phyloP scores from a whole-genome alignment of 2,797 vertebrate species.

The Falco peregrinus region DNA sequence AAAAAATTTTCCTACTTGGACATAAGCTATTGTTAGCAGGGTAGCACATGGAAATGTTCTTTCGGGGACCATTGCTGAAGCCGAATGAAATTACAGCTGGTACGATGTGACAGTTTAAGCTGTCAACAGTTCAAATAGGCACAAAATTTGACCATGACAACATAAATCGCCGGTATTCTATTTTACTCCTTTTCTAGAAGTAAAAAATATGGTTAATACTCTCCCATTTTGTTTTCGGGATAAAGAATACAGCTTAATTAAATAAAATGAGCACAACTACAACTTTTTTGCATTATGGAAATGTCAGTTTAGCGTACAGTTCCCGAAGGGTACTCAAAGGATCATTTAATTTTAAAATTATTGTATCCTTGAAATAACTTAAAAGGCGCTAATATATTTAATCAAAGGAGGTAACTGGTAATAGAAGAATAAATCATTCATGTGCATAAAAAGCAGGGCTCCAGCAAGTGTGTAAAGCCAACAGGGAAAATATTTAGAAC shows the following conservation, averaged over 20 bases:
- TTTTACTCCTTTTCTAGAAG: neutral
- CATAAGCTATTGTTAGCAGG: neutral
- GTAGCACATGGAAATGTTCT: neutral
- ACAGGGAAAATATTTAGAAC: neutral
- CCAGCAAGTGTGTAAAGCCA: neutral
- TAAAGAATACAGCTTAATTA: constrained; percentile 44
- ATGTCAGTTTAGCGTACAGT: constrained; percentile 23
- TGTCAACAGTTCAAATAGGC: neutral
- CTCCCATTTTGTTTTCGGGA: neutral
- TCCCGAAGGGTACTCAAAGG: constrained; percentile 26
- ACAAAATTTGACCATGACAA: neutral
- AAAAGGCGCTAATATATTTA: constrained; percentile 35
- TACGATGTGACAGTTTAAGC: neutral
- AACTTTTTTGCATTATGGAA: neutral
- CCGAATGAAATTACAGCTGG: neutral
- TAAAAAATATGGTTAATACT: neutral
- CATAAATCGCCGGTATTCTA: neutral
- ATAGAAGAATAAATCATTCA: constrained; percentile 53
- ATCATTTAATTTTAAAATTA: constrained; percentile 57
- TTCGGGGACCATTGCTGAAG: neutral
- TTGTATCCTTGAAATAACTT: constrained; percentile 48
- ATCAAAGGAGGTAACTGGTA: constrained; percentile 48
- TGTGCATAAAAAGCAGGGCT: neutral
- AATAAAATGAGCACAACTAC: constrained; percentile 15
- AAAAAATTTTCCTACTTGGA: neutral